Evolutionary conservation across 2,113 vertebrate species (phyloP), one percentile per base, ranked within the genome.

Genomic region (Chauna torquata): DNA sequence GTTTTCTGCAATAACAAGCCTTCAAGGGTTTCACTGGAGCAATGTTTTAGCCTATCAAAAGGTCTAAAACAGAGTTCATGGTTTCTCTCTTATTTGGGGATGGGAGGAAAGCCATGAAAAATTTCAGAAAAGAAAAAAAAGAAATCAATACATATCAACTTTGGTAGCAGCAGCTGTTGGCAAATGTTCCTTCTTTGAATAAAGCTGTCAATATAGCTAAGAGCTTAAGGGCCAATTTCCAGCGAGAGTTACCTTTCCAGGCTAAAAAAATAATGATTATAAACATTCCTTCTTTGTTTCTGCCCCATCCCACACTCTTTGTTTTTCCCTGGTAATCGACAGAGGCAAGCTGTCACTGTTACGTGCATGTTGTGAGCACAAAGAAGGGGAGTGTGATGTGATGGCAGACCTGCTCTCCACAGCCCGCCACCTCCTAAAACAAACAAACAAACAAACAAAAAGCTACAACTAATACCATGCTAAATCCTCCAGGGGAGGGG

Each of bases 121-220:
- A 62, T 62, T 91, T 96, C 77, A 92, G 64, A 95, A 90, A 91
- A 96, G 40, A 59, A 15, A 65, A 76, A 49, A 76, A 88, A 65
- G 24, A 62, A 95, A 96, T 97, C 96, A 95, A 92, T 96, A 91
- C 28, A 36, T 71, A 94, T 52, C 61, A 94, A 69, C 95, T 95
- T 92, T 12, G 70, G 86, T 59, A 96, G 91, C 85, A 97, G 93
- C 70, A 93, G 58, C 58, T 86, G 87, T 69, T 94, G 91, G 82
- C 71, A 91, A 94, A 20, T 30, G n/a, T 61, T 76, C 49, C 69
- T 90, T 77, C 85, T 96, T 86, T 92, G 86, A 96, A 97, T 95
- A 95, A 90, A 98, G 79, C 78, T 94, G 94, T 97, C 96, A 97
- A 95, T 97, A 92, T 2, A 90, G 75, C 64, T 27, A 66, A 82